Evolutionary conservation across 2,888 invertebrate genomes (phyloP), one percentile per base, ranked within the genome.

Genomic region (Escarpia spicata): DNA sequence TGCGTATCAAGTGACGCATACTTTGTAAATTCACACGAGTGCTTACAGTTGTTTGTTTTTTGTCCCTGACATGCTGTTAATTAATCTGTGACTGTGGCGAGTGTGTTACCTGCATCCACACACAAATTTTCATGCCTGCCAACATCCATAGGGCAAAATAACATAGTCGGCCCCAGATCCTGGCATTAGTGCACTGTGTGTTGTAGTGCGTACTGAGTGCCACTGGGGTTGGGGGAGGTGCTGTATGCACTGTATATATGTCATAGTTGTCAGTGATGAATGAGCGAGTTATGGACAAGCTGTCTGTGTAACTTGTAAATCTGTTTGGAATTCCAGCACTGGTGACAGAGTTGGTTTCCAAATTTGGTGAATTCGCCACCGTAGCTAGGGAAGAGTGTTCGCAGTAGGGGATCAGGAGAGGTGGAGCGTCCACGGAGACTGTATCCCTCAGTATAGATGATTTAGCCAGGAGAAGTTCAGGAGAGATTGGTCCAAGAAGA

Each of bases 101-200:
- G 75, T 8, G 52, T 52, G 52, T 52, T 52, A 75, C 75, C 26
- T 26, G 75, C 75, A 75, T 75, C n/a, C 75, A 75, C 75, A 75
- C 26, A 75, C n/a, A 75, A 75, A 75, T 2, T 1, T 26, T n/a
- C n/a, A 15, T 6, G 75, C 26, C 26, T 75, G 75, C 26, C 75
- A 75, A 75, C 75, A 75, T 26, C 75, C 75, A 75, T 75, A 75
- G 75, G n/a, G 75, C 75, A 26, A 52, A 75, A 75, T 75, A 75
- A 75, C 19, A 6, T 2, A 6, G 75, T 75, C 75, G 15, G n/a
- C 75, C n/a, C 19, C 19, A 75, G 60, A 60, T 75, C 6, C 75
- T 75, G 75, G n/a, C 75, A 52, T 75, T n/a, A 75, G 75, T 75
- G 75, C 75, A 75, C 75, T 75, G 75, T 26, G n/a, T 75, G 75